Conservation (phyloP, 1,140 invertebrate genomes). For the Phthorimaea operculella region DNA sequence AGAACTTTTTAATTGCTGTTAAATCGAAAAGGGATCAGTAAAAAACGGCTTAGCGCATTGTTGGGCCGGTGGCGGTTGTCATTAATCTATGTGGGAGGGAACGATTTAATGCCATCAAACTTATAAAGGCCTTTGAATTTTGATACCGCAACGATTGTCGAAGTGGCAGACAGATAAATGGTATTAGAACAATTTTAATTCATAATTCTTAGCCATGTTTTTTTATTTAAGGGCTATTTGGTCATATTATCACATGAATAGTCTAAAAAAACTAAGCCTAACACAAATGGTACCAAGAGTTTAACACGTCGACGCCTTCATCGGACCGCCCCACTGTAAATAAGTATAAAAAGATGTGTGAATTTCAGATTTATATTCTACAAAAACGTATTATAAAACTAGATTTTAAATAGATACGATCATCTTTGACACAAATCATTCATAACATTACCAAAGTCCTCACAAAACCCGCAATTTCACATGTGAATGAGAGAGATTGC, state of each 20-base stretch:
- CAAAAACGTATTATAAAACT: too few relatives aligned
- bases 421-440: too few relatives aligned
- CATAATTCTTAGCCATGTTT: too few relatives aligned
- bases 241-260: too few relatives aligned
- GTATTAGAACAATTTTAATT: neutral
- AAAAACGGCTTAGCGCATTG: conserved; percentile 41
- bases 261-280: too few relatives aligned
- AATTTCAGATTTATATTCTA: too few relatives aligned
- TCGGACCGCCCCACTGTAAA: too few relatives aligned
- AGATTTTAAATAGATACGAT: too few relatives aligned
- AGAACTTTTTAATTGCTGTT: conserved; percentile 64
- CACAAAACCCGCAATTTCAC: neutral
- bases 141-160: neutral
- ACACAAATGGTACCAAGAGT: too few relatives aligned
- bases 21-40: conserved; percentile 55
- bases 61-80: conserved; percentile 25
- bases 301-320: too few relatives aligned
- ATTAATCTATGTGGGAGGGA: conserved; percentile 61
- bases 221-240: too few relatives aligned
- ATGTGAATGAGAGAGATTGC: conserved; percentile 1
- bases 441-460: neutral
- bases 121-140: conserved; percentile 12
- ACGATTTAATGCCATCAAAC: conserved; percentile 34
- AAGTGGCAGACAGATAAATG: neutral
- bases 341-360: too few relatives aligned